Evolutionary conservation across 2,113 vertebrate species (phyloP).

Genomic region (Charina bottae): DNA sequence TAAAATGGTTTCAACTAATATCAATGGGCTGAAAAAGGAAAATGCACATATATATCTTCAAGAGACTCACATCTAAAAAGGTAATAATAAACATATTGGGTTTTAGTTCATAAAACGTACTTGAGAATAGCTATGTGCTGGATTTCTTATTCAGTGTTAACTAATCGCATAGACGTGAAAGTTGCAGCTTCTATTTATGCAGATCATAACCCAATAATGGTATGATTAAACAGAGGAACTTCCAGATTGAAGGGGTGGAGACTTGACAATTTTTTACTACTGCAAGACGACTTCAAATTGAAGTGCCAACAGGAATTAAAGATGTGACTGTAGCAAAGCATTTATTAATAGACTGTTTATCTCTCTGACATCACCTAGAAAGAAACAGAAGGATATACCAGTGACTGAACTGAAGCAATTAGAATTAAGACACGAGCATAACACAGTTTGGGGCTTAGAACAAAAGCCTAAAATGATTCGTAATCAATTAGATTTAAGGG

Average conservation of each 20-base stretch:
- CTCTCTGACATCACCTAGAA: not conserved
- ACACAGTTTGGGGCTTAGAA: not conserved
- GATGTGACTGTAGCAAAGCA: not conserved
- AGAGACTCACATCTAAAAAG: not conserved
- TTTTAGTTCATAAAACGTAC: not conserved
- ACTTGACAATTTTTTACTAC: not conserved
- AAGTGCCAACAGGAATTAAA: not conserved
- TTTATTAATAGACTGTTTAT: not conserved
- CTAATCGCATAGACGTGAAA: not conserved
- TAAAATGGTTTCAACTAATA: not conserved
- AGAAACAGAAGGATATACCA: not conserved
- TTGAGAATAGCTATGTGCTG: not conserved
- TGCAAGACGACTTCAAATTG: not conserved
- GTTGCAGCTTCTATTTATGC: not conserved
- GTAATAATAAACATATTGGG: not conserved
- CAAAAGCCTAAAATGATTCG: not conserved
- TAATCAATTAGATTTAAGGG: not conserved
- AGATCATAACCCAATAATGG: not conserved
- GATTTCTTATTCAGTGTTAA: not conserved
- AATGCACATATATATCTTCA: not conserved
- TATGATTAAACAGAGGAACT: not conserved
- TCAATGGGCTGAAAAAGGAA: not conserved
- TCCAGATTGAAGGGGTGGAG: not conserved
- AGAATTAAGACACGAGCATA: not conserved
- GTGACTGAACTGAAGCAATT: not conserved